These are phyloP conservation scores for Leptosomus discolor DNA, from an alignment of 2,113 vertebrate species.

Conservation along the genomic window DNA sequence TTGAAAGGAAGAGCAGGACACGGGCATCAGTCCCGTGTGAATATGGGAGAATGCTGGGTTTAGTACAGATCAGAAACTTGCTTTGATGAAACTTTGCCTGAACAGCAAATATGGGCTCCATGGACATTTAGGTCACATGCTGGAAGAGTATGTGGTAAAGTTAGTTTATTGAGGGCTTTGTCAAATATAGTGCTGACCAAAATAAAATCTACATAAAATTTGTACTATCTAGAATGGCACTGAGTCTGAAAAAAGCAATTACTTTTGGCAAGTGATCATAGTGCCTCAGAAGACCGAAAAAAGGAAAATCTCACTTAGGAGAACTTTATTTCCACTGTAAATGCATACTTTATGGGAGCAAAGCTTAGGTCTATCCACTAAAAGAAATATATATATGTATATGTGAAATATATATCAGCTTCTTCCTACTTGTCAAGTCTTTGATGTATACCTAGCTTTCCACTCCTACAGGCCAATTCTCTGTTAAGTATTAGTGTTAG, in stretches of 20 bases:
- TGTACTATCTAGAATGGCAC: not conserved
- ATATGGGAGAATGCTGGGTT: not conserved
- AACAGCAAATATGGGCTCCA: not conserved
- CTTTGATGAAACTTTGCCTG: not conserved
- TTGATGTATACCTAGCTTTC: not conserved
- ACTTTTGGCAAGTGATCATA: not conserved
- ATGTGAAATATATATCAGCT: not conserved
- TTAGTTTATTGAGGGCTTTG: not conserved
- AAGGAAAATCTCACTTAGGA: not conserved
- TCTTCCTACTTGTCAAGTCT: not conserved
- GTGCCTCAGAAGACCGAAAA: not conserved
- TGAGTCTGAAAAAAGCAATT: not conserved
- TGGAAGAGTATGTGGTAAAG: not conserved
- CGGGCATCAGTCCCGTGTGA: not conserved
- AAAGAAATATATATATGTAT: not conserved
- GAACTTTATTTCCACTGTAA: not conserved
- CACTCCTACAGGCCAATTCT: not conserved
- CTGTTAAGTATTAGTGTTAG: not conserved
- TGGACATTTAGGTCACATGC: not conserved
- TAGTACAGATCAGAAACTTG: not conserved
- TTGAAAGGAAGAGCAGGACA: not conserved
- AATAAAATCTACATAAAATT: not conserved
- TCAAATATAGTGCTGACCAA: not conserved
- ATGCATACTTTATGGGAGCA: not conserved
- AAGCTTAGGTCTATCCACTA: not conserved